Base-by-base conservation (phyloP, 2,113 vertebrate species). In the Neolamprologus modestus region DNA sequence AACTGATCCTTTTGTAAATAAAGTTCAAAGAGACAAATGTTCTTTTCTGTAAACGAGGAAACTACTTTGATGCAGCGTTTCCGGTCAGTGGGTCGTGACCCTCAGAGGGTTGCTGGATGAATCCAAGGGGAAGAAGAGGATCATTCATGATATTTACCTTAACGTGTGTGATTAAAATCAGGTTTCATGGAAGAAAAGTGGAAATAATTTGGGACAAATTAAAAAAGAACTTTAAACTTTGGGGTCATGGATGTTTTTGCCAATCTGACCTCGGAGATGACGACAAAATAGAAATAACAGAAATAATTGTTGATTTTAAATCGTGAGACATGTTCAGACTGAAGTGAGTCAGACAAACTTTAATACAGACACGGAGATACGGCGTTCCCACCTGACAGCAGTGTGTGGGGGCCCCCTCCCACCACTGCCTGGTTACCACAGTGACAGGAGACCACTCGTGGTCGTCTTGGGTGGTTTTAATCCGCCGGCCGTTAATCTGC, bases 391-490 rank as follows among this genome's bases (percentile, higher is more conserved):
- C 21, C 66, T 73, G 66, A 73, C 66, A 73, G 66, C 37, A 45
- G n/a, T 73, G 66, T 73, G 37, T 40, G 66, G 66, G 66, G 37
- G 12, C 5, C 37, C 37, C 12, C 66, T 24, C n/a, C 37, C 12
- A 71, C 57, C 61, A 40, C 19, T 12, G 59, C 14, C 53, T 61
- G 81, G 95, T 96, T 93, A 63, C 95, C 95, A 91, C 94, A 93
- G 95, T 92, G 71, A 96, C 90, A 45, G 52, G 7, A 35, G 90
- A 90, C 90, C 80, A 85, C 94, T 94, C 52, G 76, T 90, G 92
- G 95, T 95, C 96, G 93, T 94, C 96, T 95, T 96, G 96, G 96
- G 96, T 96, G 78, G 50, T 71, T 83, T 88, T 95, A 96, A 94
- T 94, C 95, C 94, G 78, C 87, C 83, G 53, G 86, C 87, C 82